These are phyloP conservation scores for Probosciger aterrimus DNA, from an alignment of 2,113 vertebrate species.

Conservation along the genomic window DNA sequence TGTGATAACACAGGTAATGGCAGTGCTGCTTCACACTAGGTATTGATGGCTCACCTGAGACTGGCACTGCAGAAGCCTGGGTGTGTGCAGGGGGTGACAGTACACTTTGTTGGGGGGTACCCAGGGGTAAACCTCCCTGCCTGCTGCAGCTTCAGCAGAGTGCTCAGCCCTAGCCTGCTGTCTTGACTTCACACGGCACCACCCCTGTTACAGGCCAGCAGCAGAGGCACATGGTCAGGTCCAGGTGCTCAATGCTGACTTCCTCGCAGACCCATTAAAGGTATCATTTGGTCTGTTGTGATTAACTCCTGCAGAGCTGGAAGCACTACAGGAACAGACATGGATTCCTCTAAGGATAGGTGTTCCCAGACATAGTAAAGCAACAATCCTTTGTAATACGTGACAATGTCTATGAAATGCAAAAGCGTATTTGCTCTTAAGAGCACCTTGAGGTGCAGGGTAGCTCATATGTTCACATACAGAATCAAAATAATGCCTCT, in stretches of 20 bases:
- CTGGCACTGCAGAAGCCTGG: neutral
- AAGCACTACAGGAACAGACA: rapidly evolving
- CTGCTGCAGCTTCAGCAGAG: neutral
- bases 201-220: neutral
- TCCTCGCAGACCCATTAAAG: neutral
- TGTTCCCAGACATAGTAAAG: neutral
- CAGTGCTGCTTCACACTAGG: rapidly evolving
- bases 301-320: neutral
- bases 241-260: neutral
- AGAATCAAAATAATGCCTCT: neutral
- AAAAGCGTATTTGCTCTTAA: neutral
- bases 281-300: neutral
- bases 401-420: rapidly evolving
- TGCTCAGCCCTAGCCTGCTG: neutral
- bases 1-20: rapidly evolving
- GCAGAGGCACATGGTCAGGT: neutral
- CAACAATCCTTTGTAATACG: rapidly evolving
- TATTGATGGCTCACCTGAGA: neutral
- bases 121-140: neutral
- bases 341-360: neutral
- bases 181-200: neutral
- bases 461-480: neutral
- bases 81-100: neutral
- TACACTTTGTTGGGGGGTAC: neutral
- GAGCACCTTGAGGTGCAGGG: neutral